Evolutionary conservation across 2,113 vertebrate genomes (phyloP).

Genomic region (Boleophthalmus pectinirostris): DNA sequence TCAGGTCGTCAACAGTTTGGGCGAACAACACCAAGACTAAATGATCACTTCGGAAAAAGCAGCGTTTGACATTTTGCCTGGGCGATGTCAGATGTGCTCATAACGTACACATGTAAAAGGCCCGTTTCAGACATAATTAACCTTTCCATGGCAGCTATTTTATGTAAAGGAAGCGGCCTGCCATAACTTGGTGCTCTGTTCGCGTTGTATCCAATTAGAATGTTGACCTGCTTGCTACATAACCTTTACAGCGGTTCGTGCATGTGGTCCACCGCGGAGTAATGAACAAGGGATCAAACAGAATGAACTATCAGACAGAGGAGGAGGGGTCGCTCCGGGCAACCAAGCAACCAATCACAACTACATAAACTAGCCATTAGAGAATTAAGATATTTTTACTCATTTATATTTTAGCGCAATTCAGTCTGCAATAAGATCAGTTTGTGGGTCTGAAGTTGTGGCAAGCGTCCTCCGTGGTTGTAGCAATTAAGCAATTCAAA

Average conservation of each 20-base stretch:
- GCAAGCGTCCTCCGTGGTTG: too few relatives aligned
- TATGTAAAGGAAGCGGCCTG: slow-evolving; percentile 3
- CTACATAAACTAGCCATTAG: neutral
- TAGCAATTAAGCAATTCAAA: too few relatives aligned
- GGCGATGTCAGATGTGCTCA: neutral
- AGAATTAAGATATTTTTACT: neutral
- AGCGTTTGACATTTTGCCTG: neutral
- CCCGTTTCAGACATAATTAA: slow-evolving; percentile 11
- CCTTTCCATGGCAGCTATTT: slow-evolving; percentile 15
- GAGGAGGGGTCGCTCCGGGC: neutral
- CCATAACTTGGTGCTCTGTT: neutral
- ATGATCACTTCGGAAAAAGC: slow-evolving; percentile 4
- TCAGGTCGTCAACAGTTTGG: neutral
- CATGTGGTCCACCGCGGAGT: slow-evolving; percentile 6
- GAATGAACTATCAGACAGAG: slow-evolving; percentile 4
- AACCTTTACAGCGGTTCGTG: neutral
- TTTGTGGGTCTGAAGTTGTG: too few relatives aligned
- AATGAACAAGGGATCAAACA: slow-evolving; percentile 20
- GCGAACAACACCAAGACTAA: slow-evolving; percentile 3
- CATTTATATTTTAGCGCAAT: too few relatives aligned
- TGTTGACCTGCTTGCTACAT: slow-evolving; percentile 4
- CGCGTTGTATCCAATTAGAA: slow-evolving; percentile 20
- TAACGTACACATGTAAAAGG: slow-evolving; percentile 6
- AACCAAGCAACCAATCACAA: neutral
- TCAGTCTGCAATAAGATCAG: too few relatives aligned